phyloP scores from a whole-genome alignment of 1,140 invertebrate species.

The Drosophila lacertosa region DNA sequence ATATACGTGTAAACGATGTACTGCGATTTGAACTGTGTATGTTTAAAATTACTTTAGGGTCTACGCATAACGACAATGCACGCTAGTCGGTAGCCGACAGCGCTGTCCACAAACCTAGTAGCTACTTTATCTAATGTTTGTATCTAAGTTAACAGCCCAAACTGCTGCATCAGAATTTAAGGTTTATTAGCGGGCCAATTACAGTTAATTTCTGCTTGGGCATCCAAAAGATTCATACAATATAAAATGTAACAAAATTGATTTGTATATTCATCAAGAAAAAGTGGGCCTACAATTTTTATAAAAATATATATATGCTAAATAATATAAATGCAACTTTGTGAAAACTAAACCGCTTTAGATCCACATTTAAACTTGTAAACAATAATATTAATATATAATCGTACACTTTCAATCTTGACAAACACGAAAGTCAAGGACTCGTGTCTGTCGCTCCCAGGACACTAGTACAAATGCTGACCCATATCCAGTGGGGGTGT shows the following conservation, averaged over 20 bases:
- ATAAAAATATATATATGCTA: background rate
- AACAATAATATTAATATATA: too few species aligned
- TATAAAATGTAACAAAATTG: slow-evolving; percentile 52
- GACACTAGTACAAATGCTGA: background rate
- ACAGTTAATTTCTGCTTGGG: slow-evolving; percentile 22
- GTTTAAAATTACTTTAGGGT: slow-evolving; percentile 58
- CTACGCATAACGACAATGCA: slow-evolving; percentile 72
- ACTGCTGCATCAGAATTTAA: slow-evolving; percentile 34
- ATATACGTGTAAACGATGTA: slow-evolving; percentile 41
- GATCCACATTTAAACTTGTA: too few species aligned
- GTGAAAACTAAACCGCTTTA: too few species aligned
- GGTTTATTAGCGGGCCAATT: slow-evolving; percentile 32
- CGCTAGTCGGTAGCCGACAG: slow-evolving; percentile 55
- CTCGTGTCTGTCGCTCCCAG: background rate
- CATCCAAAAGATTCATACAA: slow-evolving; percentile 45
- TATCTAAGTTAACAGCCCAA: slow-evolving; percentile 48
- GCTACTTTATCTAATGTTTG: slow-evolving; percentile 45
- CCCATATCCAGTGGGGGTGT: slow-evolving; percentile 6
- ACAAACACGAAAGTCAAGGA: slow-evolving; percentile 1
- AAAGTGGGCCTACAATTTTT: background rate
- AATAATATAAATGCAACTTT: too few species aligned
- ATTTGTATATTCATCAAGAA: slow-evolving; percentile 68
- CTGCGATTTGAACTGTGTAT: slow-evolving; percentile 61
- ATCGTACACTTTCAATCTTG: background rate
- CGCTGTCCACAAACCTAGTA: slow-evolving; percentile 50